Evolutionary conservation across 2,888 invertebrate genomes (phyloP).

Genomic region (Diarsia rubi): DNA sequence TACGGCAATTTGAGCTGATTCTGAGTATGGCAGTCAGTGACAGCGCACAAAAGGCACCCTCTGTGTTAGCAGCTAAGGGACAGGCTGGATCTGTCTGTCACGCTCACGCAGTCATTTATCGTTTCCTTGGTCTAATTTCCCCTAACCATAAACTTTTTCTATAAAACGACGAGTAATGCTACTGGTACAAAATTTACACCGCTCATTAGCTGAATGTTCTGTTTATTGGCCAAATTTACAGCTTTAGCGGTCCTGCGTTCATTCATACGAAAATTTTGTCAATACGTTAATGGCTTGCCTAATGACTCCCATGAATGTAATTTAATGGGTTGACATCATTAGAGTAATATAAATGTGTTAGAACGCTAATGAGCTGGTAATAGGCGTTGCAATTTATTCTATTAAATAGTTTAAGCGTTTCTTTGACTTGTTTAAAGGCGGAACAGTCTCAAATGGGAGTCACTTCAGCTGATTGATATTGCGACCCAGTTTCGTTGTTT

Average conservation of each 20-base stretch:
- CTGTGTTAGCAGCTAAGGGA: too few species aligned
- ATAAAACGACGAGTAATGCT: background rate
- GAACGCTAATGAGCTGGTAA: slow-evolving; percentile 22
- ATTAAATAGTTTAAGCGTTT: background rate
- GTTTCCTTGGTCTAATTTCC: background rate
- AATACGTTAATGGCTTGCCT: slow-evolving; percentile 39
- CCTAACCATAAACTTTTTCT: background rate
- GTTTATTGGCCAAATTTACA: slow-evolving; percentile 32
- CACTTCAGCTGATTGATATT: slow-evolving; percentile 14
- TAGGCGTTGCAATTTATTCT: slow-evolving; percentile 1
- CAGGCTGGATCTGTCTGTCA: too few species aligned
- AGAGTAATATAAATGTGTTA: slow-evolving; percentile 10
- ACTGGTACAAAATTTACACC: slow-evolving; percentile 17
- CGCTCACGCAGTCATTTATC: background rate
- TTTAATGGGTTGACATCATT: slow-evolving; percentile 45
- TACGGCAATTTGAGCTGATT: too few species aligned
- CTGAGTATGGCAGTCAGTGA: too few species aligned
- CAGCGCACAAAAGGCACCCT: too few species aligned
- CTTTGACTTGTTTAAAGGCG: background rate
- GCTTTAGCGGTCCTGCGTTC: slow-evolving; percentile 34
- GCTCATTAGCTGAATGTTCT: slow-evolving; percentile 44
- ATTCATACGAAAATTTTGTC: slow-evolving; percentile 37
- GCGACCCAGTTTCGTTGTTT: background rate
- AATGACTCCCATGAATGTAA: slow-evolving; percentile 45
- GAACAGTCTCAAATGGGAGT: background rate